Conservation (phyloP, 2,888 invertebrate species). For the Mythimna lalbum region DNA sequence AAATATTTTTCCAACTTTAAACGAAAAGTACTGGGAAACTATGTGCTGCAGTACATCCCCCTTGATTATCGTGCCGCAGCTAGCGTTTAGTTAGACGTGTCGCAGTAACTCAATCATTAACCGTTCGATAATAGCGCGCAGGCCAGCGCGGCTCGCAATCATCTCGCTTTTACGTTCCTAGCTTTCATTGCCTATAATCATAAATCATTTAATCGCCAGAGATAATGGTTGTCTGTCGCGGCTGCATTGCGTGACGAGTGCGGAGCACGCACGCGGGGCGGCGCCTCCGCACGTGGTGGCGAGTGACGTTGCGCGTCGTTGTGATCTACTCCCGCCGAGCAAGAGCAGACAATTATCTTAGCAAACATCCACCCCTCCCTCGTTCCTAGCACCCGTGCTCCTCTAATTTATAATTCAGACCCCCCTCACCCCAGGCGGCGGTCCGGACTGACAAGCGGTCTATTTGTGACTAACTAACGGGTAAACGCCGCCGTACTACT, state of each 20-base stretch:
- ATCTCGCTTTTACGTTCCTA: conserved; percentile 8
- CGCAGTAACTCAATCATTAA: conserved; percentile 23
- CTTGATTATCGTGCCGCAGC: not conserved
- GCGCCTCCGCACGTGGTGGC: too few relatives aligned
- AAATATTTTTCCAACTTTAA: too few relatives aligned
- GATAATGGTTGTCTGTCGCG: not conserved
- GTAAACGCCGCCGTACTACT: conserved; percentile 45
- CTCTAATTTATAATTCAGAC: conserved; percentile 61
- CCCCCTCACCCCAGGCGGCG: not conserved
- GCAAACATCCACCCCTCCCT: conserved; percentile 49
- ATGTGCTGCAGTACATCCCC: not conserved
- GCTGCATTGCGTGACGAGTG: not conserved
- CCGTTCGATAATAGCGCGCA: conserved; percentile 17
- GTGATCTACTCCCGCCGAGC: not conserved
- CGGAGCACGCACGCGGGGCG: not conserved
- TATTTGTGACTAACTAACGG: conserved; percentile 57
- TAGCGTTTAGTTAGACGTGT: not conserved
- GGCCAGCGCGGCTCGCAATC: conserved; percentile 8
- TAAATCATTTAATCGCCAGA: too few relatives aligned
- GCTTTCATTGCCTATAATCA: conserved; percentile 14
- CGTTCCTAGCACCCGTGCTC: conserved; percentile 8
- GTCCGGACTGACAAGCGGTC: conserved; percentile 35
- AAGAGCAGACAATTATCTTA: conserved; percentile 61
- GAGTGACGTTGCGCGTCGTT: too few relatives aligned
- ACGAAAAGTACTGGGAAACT: too few relatives aligned